phyloP scores from a whole-genome alignment of 1,140 invertebrate genomes.

The Bombus breviceps region DNA sequence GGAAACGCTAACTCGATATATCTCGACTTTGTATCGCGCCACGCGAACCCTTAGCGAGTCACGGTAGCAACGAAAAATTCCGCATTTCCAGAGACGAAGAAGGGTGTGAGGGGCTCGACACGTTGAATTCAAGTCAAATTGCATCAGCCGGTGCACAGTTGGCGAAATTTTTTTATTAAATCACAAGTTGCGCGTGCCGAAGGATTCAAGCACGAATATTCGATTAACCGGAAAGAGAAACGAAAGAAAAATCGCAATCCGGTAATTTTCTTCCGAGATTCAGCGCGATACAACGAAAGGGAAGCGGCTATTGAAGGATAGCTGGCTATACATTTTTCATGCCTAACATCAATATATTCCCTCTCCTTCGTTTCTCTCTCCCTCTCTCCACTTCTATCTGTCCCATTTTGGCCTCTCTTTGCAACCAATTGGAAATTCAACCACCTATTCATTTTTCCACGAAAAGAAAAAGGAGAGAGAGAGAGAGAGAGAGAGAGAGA shows the following conservation, averaged over 20 bases:
- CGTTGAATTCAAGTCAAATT: conserved; percentile 35
- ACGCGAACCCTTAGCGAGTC: not conserved
- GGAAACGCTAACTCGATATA: not conserved
- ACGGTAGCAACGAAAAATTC: conserved; percentile 23
- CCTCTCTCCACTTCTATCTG: too few relatives aligned
- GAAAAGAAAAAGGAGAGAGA: not conserved
- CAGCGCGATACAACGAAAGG: conserved; percentile 50
- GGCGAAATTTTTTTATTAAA: conserved; percentile 51
- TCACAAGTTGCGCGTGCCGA: not conserved
- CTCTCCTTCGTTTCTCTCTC: not conserved
- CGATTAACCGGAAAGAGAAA: conserved; percentile 43
- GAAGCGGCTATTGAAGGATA: conserved; percentile 39
- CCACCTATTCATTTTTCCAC: conserved; percentile 46
- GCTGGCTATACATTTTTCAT: conserved; percentile 57
- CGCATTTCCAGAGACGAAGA: not conserved
- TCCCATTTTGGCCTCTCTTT: not conserved
- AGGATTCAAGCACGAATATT: conserved; percentile 2
- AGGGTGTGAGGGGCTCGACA: not conserved
- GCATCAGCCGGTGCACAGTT: conserved; percentile 31
- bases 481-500: too few relatives aligned
- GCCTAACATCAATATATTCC: conserved; percentile 35
- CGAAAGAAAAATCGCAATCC: conserved; percentile 52
- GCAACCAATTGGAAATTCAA: conserved; percentile 54
- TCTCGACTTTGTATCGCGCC: not conserved
- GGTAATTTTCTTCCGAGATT: conserved; percentile 71